Base-by-base conservation (phyloP, 2,797 vertebrate species). In the Pangasius larnaudii region DNA sequence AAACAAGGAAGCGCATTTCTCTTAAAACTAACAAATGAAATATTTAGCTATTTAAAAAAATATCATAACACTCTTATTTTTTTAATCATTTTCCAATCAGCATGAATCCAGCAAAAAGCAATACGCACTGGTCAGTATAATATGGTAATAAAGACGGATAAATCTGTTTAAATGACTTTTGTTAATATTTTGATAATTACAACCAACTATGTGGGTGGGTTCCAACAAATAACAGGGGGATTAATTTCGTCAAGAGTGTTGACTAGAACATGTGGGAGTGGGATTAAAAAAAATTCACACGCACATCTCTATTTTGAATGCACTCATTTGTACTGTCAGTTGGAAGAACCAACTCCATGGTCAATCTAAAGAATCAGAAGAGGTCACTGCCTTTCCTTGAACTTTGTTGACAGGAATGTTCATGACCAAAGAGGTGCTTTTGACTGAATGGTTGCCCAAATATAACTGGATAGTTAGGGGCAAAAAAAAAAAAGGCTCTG, bases 391-490 rank as follows among this genome's bases (percentile, higher is more conserved):
- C 27, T 88, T 80, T 88, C 83, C 67, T 58, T 51, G 63, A 87
- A 61, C 86, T 89, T 71, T 84, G 72, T 36, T 71, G 59, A 74
- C 59, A 83, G 86, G 58, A 89, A 82, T 89, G 78, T 36, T 79
- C 69, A 75, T 84, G 78, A 84, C 85, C 83, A 87, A 87, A 85
- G 75, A 80, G 42, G 49, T 77, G 71, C 79, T 46, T 86, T 72
- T 88, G 84, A 81, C 53, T 79, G 88, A 81, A 88, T 71, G 59
- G 79, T 69, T 63, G 61, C 69, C 81, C 61, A 86, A 88, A 81
- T 36, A 36, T 59, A 88, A 90, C 51, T 24, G 86, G 77, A 81
- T 89, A 86, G 87, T 86, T 86, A 86, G 67, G 58, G 84, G 59
- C 4, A 39, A 65, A 69, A 72, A 14, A 79, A 71, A 22, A 80